Base-by-base conservation (phyloP, 2,888 invertebrate species). In the Drosophila meridionalis region DNA sequence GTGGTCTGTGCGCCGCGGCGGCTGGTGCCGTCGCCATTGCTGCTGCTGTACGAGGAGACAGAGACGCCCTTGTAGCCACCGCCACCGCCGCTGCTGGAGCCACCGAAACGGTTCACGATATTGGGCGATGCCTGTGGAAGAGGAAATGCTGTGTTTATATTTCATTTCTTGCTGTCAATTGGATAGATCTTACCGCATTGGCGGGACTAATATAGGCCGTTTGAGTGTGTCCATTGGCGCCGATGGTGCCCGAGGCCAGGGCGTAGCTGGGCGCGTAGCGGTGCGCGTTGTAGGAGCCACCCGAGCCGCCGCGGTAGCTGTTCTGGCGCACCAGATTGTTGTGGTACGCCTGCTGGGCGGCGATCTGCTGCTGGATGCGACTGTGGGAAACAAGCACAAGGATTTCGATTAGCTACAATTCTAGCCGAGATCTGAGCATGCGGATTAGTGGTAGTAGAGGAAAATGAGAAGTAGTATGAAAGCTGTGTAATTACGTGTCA, bases 1-100 rank as follows among this genome's bases (percentile, higher is more conserved):
- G 95, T 94, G 9, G 96, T 96, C 50, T 95, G 93, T 0, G 96
- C 95, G 53, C 94, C 94, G 73, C 95, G 94, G 73, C 93, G 93
- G 58, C 90, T 93, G 14, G 91, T 86, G 59, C 94, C 93, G 78
- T 95, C 93, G 4, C 97, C 97, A 87, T 96, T 94, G 36, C 95
- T 95, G 2, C 94, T 93, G 34, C 95, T 94, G 82, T 92, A 95
- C 0, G 96, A 95, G 2, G 95, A 95, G 20, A 95, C 95, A 53
- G 95, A 95, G 5, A 96, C 95, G 45, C 95, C 93, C 69, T 90
- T 91, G 93, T 78, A 93, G 86, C 91, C 90, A 48, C 82, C 87
- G 7, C 76, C 92, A 75, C 67, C 92, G 1, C 78, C 79, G 7
- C 73, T 92, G 4, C 78, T 66, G 52, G 82, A 73, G 60, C 64